Evolutionary conservation across 1,140 invertebrate species (phyloP).

Genomic region (Lordiphosa clarofinis): DNA sequence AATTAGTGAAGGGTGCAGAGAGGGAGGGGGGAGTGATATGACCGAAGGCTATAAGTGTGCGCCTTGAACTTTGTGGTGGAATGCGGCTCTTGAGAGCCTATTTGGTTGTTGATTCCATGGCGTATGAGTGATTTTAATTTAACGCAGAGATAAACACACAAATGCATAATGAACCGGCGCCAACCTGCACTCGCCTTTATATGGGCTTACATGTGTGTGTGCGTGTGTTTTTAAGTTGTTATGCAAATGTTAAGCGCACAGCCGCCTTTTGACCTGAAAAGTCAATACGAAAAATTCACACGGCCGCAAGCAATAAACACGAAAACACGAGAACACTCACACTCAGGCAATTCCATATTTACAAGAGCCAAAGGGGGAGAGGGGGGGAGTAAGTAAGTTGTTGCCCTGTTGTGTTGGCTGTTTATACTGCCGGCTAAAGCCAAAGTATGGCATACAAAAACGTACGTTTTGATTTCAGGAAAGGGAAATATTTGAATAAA

Average conservation of each 20-base stretch:
- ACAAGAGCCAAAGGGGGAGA: slow-evolving; percentile 10
- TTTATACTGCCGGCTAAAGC: slow-evolving; percentile 14
- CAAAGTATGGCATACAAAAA: slow-evolving; percentile 16
- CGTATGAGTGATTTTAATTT: slow-evolving; percentile 72
- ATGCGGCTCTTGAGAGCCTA: slow-evolving; percentile 15
- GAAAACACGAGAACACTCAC: slow-evolving; percentile 17
- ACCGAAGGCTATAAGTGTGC: slow-evolving; percentile 22
- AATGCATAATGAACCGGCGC: slow-evolving; percentile 22
- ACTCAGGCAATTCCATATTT: slow-evolving; percentile 18
- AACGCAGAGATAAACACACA: slow-evolving; percentile 46
- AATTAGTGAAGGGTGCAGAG: slow-evolving; percentile 29
- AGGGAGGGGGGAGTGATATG: slow-evolving; percentile 10
- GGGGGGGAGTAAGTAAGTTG: neutral
- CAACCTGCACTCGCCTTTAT: slow-evolving; percentile 3
- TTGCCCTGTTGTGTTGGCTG: slow-evolving; percentile 3
- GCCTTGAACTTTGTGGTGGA: slow-evolving; percentile 52
- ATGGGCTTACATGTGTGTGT: slow-evolving; percentile 12
- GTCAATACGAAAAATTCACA: slow-evolving; percentile 65
- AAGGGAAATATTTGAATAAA: too few relatives aligned
- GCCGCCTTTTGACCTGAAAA: slow-evolving; percentile 68
- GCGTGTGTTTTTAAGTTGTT: slow-evolving; percentile 58
- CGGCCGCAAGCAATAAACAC: slow-evolving; percentile 40
- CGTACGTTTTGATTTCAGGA: neutral
- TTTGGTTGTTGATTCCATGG: slow-evolving; percentile 42
- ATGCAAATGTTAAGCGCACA: slow-evolving; percentile 72